These are phyloP conservation scores for Spongilla lacustris DNA, from an alignment of 37 sponge, comb jelly and placozoan species.

Conservation along the genomic window DNA sequence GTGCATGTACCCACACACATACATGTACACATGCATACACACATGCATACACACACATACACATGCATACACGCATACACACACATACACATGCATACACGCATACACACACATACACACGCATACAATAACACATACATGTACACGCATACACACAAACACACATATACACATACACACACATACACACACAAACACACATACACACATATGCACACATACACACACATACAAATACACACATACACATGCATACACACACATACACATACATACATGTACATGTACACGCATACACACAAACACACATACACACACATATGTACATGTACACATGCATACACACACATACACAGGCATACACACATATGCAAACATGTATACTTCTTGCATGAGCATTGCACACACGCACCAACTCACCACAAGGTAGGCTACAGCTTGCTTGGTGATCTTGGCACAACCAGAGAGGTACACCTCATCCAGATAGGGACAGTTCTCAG, in stretches of 20 bases:
- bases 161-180: too few species aligned
- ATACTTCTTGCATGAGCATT: neutral
- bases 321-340: too few species aligned
- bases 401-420: slow-evolving; percentile 29
- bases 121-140: too few species aligned
- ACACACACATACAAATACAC: neutral
- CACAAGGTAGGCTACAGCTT: slow-evolving; percentile 64
- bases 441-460: slow-evolving; percentile 76
- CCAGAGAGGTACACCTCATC: slow-evolving; percentile 78
- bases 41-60: too few species aligned
- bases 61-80: too few species aligned
- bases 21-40: too few species aligned
- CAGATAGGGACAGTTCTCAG: slow-evolving; percentile 72
- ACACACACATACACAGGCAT: neutral
- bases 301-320: neutral
- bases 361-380: neutral
- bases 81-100: too few species aligned
- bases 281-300: slow-evolving; percentile 11
- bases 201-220: too few species aligned
- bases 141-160: too few species aligned
- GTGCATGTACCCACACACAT: neutral
- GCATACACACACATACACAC: neutral
- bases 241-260: too few species aligned
- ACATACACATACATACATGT: neutral
- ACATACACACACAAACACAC: too few species aligned